phyloP scores from a whole-genome alignment of 2,797 vertebrate genomes.

The Odontamblyopus lacepedii region DNA sequence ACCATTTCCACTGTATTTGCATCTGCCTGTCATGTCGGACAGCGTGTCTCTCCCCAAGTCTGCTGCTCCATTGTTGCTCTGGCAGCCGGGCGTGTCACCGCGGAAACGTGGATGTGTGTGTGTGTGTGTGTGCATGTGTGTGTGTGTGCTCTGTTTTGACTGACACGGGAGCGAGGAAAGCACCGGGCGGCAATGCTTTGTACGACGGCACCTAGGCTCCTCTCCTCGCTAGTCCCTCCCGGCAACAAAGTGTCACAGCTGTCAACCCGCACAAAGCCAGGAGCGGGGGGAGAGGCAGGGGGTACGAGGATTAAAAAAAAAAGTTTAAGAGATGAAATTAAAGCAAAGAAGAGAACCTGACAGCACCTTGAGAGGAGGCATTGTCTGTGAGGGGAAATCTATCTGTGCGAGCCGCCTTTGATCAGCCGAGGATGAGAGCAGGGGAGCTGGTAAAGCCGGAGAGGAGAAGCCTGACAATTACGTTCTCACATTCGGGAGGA shows the following conservation, averaged over 20 bases:
- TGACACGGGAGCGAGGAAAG: slow-evolving; percentile 73
- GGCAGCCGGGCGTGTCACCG: slow-evolving; percentile 59
- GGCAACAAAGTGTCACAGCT: slow-evolving; percentile 82
- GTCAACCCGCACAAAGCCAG: slow-evolving; percentile 79
- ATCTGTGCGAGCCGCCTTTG: slow-evolving; percentile 77
- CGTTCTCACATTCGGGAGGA: slow-evolving; percentile 47
- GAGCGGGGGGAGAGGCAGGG: slow-evolving; percentile 72
- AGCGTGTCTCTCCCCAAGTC: background rate
- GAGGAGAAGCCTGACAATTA: slow-evolving; percentile 60
- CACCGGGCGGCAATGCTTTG: slow-evolving; percentile 78
- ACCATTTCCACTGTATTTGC: background rate
- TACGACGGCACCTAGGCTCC: slow-evolving; percentile 79
- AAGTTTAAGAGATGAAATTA: slow-evolving; percentile 83
- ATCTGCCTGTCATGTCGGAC: slow-evolving; percentile 3
- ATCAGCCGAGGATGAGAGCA: slow-evolving; percentile 77
- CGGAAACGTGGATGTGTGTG: slow-evolving; percentile 10
- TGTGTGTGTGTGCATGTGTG: background rate
- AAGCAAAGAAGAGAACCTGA: slow-evolving; percentile 82
- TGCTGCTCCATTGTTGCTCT: slow-evolving; percentile 14
- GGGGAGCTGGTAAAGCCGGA: slow-evolving; percentile 74
- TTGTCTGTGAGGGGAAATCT: slow-evolving; percentile 79
- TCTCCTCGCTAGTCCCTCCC: slow-evolving; percentile 78
- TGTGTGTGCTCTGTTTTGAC: slow-evolving; percentile 59
- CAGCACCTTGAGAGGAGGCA: slow-evolving; percentile 81
- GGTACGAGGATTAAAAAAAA: slow-evolving; percentile 74